Evolutionary conservation across 92 coral and sea anemone genomes (phyloP).

Genomic region (Epizoanthus rinbou): DNA sequence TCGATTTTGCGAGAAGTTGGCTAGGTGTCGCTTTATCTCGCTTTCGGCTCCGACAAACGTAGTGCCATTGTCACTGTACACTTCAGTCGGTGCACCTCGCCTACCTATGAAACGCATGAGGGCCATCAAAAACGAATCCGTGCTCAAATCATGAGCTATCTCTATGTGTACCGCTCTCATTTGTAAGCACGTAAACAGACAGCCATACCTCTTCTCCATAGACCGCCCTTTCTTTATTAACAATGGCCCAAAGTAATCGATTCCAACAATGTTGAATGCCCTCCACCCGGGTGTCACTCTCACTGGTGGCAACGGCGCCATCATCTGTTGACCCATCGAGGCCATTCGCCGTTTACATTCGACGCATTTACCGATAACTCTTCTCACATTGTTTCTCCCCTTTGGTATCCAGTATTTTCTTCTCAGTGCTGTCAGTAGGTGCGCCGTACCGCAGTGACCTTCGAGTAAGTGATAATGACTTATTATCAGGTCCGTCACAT

Average conservation of each 20-base stretch:
- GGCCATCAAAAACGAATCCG: too few species aligned
- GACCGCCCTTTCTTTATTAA: background rate
- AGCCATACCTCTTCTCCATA: too few species aligned
- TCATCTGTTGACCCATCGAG: background rate
- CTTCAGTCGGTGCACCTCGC: background rate
- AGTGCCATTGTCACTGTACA: constrained; percentile 10
- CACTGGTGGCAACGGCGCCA: background rate
- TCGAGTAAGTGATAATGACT: background rate
- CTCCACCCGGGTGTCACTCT: background rate
- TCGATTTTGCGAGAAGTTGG: background rate
- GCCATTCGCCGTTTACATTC: background rate
- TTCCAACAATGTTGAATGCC: background rate
- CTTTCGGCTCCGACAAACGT: constrained; percentile 9
- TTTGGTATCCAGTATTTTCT: background rate
- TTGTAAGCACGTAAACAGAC: too few species aligned
- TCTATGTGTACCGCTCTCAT: too few species aligned
- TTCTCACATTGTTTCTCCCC: background rate
- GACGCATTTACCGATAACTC: background rate
- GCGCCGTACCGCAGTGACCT: background rate
- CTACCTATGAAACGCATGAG: constrained; percentile 1
- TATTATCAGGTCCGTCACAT: background rate
- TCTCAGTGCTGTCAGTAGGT: background rate
- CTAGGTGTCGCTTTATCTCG: background rate
- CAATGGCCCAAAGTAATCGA: too few species aligned
- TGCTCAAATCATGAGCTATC: too few species aligned